Evolutionary conservation across 2,797 vertebrate genomes (phyloP).

Genomic region (Acanthurus tractus): DNA sequence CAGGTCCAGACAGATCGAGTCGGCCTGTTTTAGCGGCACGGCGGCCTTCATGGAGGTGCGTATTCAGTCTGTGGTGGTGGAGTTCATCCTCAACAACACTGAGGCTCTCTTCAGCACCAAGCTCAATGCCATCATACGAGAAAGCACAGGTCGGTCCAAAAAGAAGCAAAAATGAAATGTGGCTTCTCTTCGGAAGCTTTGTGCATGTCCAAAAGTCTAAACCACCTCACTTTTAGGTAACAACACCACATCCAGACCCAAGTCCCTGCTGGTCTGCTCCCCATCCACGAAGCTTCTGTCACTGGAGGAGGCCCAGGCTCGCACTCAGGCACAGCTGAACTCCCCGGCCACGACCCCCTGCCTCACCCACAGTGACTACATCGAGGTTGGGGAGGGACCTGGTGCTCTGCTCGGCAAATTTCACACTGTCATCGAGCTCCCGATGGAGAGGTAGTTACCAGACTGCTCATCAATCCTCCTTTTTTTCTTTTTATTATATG

Average conservation of each 20-base stretch:
- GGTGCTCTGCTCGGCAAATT: slow-evolving; percentile 94
- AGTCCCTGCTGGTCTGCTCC: slow-evolving; percentile 94
- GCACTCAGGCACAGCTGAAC: slow-evolving; percentile 92
- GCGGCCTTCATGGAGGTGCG: slow-evolving; percentile 99
- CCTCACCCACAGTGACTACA: slow-evolving; percentile 92
- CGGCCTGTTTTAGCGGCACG: slow-evolving; percentile 96
- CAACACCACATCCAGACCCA: slow-evolving; percentile 92
- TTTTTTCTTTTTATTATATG: not conserved
- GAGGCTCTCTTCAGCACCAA: slow-evolving; percentile 96
- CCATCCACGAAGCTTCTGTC: slow-evolving; percentile 97
- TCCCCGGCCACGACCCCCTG: slow-evolving; percentile 89
- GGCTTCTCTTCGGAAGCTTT: not conserved
- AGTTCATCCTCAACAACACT: slow-evolving; percentile 97
- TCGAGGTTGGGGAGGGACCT: slow-evolving; percentile 97
- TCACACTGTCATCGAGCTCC: slow-evolving; percentile 96
- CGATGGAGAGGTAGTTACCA: slow-evolving; percentile 90
- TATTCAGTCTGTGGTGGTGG: slow-evolving; percentile 98
- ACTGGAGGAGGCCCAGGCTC: slow-evolving; percentile 96
- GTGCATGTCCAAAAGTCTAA: not conserved
- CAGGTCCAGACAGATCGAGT: slow-evolving; percentile 98
- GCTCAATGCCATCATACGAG: slow-evolving; percentile 92
- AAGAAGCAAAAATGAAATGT: not conserved
- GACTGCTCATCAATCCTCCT: not conserved
- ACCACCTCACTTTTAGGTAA: slow-evolving; percentile 83
- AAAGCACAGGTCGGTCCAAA: slow-evolving; percentile 89